phyloP scores from a whole-genome alignment of 1,140 invertebrate species.

The Trichoplusia ni region DNA sequence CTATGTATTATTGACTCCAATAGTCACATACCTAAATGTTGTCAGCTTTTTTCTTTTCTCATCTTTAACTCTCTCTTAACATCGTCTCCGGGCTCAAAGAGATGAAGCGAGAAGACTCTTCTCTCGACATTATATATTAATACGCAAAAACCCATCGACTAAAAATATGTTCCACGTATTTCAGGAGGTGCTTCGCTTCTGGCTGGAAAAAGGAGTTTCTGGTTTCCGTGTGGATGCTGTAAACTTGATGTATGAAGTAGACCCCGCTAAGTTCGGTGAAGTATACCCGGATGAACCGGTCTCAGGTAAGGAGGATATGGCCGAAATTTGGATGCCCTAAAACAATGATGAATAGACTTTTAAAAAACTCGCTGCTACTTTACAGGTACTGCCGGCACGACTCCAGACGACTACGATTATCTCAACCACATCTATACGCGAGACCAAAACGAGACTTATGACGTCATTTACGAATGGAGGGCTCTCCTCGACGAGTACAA shows the following conservation, averaged over 20 bases:
- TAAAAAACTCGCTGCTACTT: no score
- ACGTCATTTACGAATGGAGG: constrained; percentile 82
- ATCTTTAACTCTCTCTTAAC: no score
- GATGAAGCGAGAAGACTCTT: no score
- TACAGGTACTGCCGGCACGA: constrained; percentile 53
- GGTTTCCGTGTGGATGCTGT: constrained; percentile 89
- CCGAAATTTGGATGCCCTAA: no score
- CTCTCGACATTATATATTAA: no score
- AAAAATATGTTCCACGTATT: no score
- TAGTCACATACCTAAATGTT: no score
- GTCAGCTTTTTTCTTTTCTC: no score
- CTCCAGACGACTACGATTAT: constrained; percentile 81
- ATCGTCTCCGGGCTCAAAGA: no score
- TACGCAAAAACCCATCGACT: no score
- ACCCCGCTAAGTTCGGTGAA: constrained; percentile 67
- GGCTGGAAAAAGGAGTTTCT: constrained; percentile 88
- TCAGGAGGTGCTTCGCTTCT: constrained; percentile 86
- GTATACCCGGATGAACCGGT: constrained; percentile 82
- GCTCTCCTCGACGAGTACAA: constrained; percentile 77
- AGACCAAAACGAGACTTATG: constrained; percentile 76
- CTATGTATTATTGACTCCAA: no score
- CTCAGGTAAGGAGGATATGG: constrained; percentile 48
- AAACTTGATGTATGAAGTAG: constrained; percentile 82
- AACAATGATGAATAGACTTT: no score
- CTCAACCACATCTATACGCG: constrained; percentile 84